These are phyloP conservation scores for Xenopus borealis DNA, from an alignment of 2,113 vertebrate genomes.

Conservation along the genomic window DNA sequence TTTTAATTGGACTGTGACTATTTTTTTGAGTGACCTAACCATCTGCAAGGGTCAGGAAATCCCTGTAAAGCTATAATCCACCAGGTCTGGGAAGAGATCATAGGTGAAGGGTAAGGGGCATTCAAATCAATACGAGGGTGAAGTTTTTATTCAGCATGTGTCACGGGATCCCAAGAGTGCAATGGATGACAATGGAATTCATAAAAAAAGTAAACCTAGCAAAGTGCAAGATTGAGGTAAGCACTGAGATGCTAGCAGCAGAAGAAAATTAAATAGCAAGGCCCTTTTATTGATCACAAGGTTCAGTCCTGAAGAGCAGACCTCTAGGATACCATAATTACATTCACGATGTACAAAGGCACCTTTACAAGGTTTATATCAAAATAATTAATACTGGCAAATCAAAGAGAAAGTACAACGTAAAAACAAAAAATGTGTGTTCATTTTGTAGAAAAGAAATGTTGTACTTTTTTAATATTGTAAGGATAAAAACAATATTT, in stretches of 20 bases:
- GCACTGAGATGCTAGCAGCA: neutral
- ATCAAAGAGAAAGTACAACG: no score
- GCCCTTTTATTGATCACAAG: neutral
- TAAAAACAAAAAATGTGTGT: no score
- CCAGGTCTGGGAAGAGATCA: slow-evolving; percentile 27
- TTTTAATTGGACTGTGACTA: slow-evolving; percentile 35
- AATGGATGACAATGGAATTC: slow-evolving; percentile 7
- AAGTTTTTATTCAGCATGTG: slow-evolving; percentile 28
- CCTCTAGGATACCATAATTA: neutral
- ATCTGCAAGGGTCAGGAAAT: slow-evolving; percentile 32
- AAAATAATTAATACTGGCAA: no score
- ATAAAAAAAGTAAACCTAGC: slow-evolving; percentile 11
- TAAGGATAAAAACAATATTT: no score
- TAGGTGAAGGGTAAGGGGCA: slow-evolving; percentile 22
- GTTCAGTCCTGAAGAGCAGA: neutral
- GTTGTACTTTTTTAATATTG: no score
- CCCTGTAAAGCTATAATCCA: slow-evolving; percentile 39
- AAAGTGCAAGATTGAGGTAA: neutral
- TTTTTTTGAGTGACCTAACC: slow-evolving; percentile 26
- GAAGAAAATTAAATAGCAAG: neutral
- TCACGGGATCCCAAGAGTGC: slow-evolving; percentile 14
- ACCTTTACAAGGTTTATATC: no score
- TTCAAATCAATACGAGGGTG: slow-evolving; percentile 37
- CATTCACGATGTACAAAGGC: no score
- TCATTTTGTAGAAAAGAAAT: no score